Evolutionary conservation across 2,888 invertebrate genomes (phyloP).

Genomic region (Drosophila kanekoi): DNA sequence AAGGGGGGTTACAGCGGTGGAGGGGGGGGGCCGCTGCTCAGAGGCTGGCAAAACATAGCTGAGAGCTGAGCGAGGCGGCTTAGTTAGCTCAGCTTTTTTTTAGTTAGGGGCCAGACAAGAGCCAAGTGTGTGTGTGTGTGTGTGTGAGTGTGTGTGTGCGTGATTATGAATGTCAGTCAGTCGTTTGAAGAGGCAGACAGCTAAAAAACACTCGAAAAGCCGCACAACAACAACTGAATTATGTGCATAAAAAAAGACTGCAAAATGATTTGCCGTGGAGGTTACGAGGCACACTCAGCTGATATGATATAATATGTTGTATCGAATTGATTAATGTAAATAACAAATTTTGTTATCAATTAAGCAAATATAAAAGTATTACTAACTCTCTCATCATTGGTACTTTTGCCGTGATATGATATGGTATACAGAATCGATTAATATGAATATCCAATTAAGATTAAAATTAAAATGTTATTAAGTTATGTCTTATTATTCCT

Average conservation of each 20-base stretch:
- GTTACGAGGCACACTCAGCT: slow-evolving; percentile 39
- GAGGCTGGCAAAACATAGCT: background rate
- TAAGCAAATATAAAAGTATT: too few relatives aligned
- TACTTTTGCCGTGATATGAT: too few relatives aligned
- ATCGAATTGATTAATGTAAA: slow-evolving; percentile 6
- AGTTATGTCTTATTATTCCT: too few relatives aligned
- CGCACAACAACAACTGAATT: slow-evolving; percentile 52
- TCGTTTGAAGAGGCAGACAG: slow-evolving; percentile 30
- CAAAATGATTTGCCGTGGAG: slow-evolving; percentile 42
- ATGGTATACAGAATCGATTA: background rate
- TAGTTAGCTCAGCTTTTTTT: slow-evolving; percentile 47
- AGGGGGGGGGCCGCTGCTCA: slow-evolving; percentile 9
- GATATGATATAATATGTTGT: slow-evolving; percentile 11
- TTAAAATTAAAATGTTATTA: too few relatives aligned
- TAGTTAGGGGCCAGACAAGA: slow-evolving; percentile 51
- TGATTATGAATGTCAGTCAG: slow-evolving; percentile 51
- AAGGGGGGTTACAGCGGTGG: background rate
- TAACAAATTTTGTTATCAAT: too few relatives aligned
- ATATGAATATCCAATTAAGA: background rate
- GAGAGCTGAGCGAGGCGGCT: slow-evolving; percentile 23
- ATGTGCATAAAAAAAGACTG: slow-evolving; percentile 42
- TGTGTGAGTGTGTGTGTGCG: slow-evolving; percentile 15
- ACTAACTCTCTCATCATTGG: too few relatives aligned
- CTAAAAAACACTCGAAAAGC: slow-evolving; percentile 43
- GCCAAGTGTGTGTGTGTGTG: slow-evolving; percentile 11